Percentiles rank a stretch among this genome's conserved stretches.
Conservation (phyloP, 1,140 invertebrate genomes). For the Odontomachus brunneus region DNA sequence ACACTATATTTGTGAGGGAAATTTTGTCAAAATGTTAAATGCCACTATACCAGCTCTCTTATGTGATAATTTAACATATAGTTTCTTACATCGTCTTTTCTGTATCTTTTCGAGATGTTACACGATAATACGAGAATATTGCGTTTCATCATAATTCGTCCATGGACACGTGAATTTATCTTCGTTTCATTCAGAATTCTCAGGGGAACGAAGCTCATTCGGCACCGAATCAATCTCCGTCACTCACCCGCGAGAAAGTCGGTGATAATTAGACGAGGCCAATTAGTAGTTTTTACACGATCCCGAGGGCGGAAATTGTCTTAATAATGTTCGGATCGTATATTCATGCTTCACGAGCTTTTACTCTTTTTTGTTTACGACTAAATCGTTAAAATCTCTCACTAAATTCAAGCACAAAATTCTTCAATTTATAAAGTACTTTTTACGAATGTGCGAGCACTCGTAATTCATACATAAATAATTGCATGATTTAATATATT, state of each 20-base stretch:
- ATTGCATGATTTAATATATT: neutral
- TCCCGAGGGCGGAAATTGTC: neutral
- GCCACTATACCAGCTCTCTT: too few relatives aligned
- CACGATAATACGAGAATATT: neutral
- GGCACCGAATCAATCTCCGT: constrained; percentile 62
- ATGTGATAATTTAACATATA: too few relatives aligned
- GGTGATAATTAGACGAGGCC: constrained; percentile 45
- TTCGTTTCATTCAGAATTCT: constrained; percentile 26
- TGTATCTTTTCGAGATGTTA: neutral
- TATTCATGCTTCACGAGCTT: neutral
- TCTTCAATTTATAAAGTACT: neutral
- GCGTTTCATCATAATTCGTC: constrained; percentile 12
- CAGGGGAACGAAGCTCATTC: constrained; percentile 25
- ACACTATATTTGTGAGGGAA: too few relatives aligned
- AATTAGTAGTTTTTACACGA: constrained; percentile 61
- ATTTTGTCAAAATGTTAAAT: too few relatives aligned
- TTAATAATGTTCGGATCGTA: neutral
- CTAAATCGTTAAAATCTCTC: constrained; percentile 2
- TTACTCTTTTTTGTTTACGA: neutral
- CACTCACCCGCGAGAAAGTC: constrained; percentile 24
- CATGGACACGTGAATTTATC: constrained; percentile 57
- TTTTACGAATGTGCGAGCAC: neutral
- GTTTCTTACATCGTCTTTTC: neutral
- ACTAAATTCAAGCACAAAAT: neutral
- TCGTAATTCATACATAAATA: neutral